These are phyloP conservation scores for Platanista minor DNA, from an alignment of 2,113 vertebrate genomes.

Conservation along the genomic window DNA sequence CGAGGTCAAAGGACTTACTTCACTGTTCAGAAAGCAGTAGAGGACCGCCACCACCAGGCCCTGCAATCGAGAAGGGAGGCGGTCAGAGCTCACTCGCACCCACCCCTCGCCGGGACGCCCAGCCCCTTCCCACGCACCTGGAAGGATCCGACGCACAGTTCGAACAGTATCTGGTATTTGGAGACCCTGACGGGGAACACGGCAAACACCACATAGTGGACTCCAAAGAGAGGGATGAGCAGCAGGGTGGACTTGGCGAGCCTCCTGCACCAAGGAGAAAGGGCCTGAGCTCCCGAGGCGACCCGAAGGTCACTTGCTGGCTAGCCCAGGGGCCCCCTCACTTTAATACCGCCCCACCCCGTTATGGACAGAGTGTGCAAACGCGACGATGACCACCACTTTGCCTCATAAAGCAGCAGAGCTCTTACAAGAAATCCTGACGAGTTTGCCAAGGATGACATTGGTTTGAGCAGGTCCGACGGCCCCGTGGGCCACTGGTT, in stretches of 20 bases:
- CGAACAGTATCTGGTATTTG: constrained; percentile 90
- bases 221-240: constrained; percentile 93
- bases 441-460: fast-evolving
- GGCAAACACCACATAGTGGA: constrained; percentile 91
- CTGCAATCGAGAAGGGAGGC: constrained; percentile 74
- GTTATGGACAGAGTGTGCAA: fast-evolving
- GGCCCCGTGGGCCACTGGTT: neutral
- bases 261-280: constrained; percentile 80
- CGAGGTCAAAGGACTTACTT: constrained; percentile 82
- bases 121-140: constrained; percentile 81
- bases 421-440: neutral
- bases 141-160: constrained; percentile 92
- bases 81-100: neutral
- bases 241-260: constrained; percentile 94
- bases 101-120: fast-evolving
- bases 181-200: constrained; percentile 82
- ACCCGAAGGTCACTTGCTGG: fast-evolving
- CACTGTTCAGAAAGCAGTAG: constrained; percentile 94
- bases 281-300: neutral
- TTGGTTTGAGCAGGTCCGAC: neutral
- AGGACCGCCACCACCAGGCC: constrained; percentile 91
- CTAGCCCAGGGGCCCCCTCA: neutral
- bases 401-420: neutral
- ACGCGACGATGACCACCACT: fast-evolving
- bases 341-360: neutral